Percentiles rank a stretch among this genome's conserved stretches.
These are phyloP conservation scores for Catocala sponsa DNA, from an alignment of 2,888 invertebrate genomes.

Conservation along the genomic window DNA sequence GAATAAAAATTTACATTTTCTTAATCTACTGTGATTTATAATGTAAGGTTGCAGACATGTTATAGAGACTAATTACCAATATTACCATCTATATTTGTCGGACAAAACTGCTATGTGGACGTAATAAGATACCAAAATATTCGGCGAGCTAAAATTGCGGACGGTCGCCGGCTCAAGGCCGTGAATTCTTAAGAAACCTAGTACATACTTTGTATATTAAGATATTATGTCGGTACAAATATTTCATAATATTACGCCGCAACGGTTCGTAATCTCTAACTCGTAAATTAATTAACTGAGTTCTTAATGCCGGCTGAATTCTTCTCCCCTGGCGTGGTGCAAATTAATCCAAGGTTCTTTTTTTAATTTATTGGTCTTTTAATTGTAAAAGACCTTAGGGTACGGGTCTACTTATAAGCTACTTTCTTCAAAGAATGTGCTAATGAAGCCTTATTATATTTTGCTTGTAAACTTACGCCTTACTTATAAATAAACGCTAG, in stretches of 20 bases:
- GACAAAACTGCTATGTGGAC: conserved; percentile 3
- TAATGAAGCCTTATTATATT: no score
- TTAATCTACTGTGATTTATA: no score
- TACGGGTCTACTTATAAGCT: conserved; percentile 6
- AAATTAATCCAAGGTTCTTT: conserved; percentile 39
- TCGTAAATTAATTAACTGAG: conserved; percentile 62
- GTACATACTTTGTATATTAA: conserved; percentile 22
- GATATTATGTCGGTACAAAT: conserved; percentile 26
- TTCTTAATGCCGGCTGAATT: conserved; percentile 53
- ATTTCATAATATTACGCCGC: conserved; percentile 43
- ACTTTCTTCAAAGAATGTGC: not conserved
- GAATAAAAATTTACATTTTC: no score
- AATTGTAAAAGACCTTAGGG: conserved; percentile 17
- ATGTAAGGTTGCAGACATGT: no score
- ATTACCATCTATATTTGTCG: not conserved
- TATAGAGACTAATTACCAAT: no score
- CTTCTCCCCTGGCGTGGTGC: conserved; percentile 39
- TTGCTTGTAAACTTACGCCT: no score
- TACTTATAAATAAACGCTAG: no score
- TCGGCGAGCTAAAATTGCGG: conserved; percentile 32
- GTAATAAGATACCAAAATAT: conserved; percentile 23
- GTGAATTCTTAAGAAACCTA: conserved; percentile 25
- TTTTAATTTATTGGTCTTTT: conserved; percentile 41
- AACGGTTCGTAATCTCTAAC: conserved; percentile 55
- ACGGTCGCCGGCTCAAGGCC: conserved; percentile 27